phyloP scores from a whole-genome alignment of 2,888 invertebrate species.

The Diogma glabrata region DNA sequence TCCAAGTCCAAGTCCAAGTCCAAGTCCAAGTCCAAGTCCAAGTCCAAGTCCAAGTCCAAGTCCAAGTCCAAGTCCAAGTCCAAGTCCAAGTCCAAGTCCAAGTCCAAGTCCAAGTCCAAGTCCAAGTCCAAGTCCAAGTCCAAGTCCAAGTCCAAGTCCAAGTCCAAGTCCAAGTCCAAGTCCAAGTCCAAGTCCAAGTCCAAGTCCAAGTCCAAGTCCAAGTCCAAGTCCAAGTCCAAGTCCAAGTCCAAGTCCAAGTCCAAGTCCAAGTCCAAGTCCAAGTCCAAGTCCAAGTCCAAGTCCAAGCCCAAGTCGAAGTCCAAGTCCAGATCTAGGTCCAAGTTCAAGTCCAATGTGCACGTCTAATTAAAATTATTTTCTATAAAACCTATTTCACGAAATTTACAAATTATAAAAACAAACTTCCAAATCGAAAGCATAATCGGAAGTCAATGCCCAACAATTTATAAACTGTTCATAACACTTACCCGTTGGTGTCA shows the following conservation, averaged over 20 bases:
- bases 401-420: no score
- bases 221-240: not conserved
- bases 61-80: slow-evolving; percentile 5
- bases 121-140: slow-evolving; percentile 4
- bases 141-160: not conserved
- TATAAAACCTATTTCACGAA: no score
- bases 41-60: slow-evolving; percentile 5
- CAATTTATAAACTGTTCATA: no score
- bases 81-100: slow-evolving; percentile 5
- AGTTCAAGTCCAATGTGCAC: not conserved
- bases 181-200: slow-evolving; percentile 2
- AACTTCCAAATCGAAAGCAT: no score
- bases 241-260: slow-evolving; percentile 1
- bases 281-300: slow-evolving; percentile 1
- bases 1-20: slow-evolving; percentile 2
- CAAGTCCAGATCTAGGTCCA: not conserved
- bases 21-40: slow-evolving; percentile 5
- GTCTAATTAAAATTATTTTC: no score
- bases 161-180: slow-evolving; percentile 4
- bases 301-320: slow-evolving; percentile 1
- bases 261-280: slow-evolving; percentile 3
- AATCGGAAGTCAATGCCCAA: no score
- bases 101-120: slow-evolving; percentile 2
- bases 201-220: not conserved
- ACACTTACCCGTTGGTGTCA: slow-evolving; percentile 33